A percentile compares a stretch with the other conserved stretches of the same genome.
Evolutionary conservation across 1,140 invertebrate species (phyloP).

Genomic region (Leptopilina boulardi): DNA sequence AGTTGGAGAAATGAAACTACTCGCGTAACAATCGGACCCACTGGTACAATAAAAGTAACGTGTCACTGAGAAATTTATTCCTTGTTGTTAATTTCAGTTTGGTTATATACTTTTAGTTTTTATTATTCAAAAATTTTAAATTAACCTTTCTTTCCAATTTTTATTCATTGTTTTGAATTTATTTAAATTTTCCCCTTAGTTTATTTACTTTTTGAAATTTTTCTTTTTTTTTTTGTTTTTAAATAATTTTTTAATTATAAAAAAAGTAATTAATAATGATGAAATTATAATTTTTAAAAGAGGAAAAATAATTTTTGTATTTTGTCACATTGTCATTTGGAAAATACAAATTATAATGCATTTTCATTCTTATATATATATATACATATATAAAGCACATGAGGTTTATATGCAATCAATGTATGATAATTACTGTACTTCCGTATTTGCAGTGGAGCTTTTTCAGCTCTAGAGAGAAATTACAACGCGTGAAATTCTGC

Average conservation of each 20-base stretch:
- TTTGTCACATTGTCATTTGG: neutral
- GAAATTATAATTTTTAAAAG: no score
- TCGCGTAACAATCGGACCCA: neutral
- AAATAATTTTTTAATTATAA: no score
- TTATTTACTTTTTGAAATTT: no score
- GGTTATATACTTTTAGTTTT: neutral
- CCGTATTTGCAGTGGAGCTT: conserved; percentile 9
- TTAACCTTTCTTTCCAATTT: neutral
- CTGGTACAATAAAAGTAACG: neutral
- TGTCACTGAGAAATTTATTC: conserved; percentile 1
- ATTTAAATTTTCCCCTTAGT: no score
- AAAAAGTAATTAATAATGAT: no score
- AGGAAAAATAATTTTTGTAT: no score
- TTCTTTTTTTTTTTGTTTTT: no score
- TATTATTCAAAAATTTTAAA: neutral
- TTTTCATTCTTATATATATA: neutral
- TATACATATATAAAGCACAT: neutral
- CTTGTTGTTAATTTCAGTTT: conserved; percentile 21
- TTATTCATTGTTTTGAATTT: no score
- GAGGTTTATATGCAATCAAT: neutral
- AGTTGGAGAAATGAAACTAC: neutral
- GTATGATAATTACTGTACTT: conserved; percentile 31
- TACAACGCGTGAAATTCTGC: conserved; percentile 17
- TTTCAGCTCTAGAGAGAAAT: conserved; percentile 29
- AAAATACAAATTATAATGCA: neutral